These are phyloP conservation scores for Clamator glandarius DNA, from an alignment of 2,797 vertebrate species.

Conservation along the genomic window DNA sequence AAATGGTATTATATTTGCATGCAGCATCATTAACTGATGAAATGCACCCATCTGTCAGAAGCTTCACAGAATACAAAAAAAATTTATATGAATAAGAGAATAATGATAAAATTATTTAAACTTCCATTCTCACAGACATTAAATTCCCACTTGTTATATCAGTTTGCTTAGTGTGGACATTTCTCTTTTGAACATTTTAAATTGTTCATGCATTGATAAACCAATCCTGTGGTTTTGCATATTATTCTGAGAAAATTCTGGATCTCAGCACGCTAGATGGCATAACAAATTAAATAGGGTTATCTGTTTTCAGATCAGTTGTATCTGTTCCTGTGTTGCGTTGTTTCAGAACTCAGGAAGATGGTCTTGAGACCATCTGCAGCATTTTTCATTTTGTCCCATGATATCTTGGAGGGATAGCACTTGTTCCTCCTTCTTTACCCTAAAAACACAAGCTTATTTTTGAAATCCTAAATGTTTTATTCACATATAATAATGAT, in stretches of 20 bases:
- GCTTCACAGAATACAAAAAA: neutral
- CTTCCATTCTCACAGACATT: neutral
- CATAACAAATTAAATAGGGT: neutral
- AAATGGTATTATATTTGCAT: neutral
- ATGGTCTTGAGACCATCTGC: neutral
- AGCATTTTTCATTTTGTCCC: neutral
- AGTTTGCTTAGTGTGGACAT: neutral
- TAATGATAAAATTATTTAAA: neutral
- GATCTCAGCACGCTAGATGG: neutral
- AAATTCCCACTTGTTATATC: neutral
- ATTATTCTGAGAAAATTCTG: neutral
- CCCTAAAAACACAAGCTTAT: neutral
- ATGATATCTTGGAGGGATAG: neutral
- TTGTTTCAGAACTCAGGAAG: neutral
- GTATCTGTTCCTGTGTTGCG: neutral
- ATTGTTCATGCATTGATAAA: neutral
- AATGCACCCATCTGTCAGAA: neutral
- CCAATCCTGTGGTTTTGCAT: neutral
- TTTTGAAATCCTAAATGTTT: neutral
- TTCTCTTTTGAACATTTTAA: neutral
- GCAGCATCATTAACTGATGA: neutral
- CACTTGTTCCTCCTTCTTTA: neutral
- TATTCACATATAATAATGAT: neutral
- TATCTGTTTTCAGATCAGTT: neutral
- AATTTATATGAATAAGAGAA: neutral